Percentiles rank a stretch among this genome's conserved stretches.
Evolutionary conservation across 2,888 invertebrate species (phyloP).

Genomic region (Orthosia gothica): DNA sequence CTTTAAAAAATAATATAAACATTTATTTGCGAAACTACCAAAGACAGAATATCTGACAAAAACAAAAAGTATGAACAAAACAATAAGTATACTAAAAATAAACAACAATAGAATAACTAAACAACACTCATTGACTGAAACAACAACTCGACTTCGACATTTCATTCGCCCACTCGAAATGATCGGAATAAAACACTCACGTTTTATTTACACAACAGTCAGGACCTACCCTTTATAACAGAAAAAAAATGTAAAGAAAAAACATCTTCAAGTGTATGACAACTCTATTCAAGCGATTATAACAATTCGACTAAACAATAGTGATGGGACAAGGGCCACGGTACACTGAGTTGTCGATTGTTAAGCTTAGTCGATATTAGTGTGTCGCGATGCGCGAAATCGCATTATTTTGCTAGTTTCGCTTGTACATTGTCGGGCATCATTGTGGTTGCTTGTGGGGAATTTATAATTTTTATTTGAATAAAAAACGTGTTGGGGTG

Average conservation of each 20-base stretch:
- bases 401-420: constrained; percentile 83
- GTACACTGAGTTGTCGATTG: constrained; percentile 67
- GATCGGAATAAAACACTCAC: constrained; percentile 62
- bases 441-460: constrained; percentile 53
- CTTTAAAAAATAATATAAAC: background rate
- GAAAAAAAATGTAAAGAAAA: constrained; percentile 51
- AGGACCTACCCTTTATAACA: constrained; percentile 55
- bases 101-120: constrained; percentile 52
- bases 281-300: constrained; percentile 67
- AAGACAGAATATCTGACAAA: constrained; percentile 20
- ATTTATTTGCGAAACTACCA: background rate
- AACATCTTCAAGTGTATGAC: constrained; percentile 65
- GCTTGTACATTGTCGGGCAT: constrained; percentile 65
- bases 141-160: constrained; percentile 62
- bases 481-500: constrained; percentile 45
- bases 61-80: constrained; percentile 18
- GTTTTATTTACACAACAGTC: constrained; percentile 64
- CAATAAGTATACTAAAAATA: constrained; percentile 29
- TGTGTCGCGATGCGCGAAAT: constrained; percentile 78
- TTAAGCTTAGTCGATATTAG: constrained; percentile 62
- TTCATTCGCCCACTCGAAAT: constrained; percentile 66
- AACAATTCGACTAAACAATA: constrained; percentile 68
- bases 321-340: constrained; percentile 60
- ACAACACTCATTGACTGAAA: constrained; percentile 55
- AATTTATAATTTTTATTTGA: constrained; percentile 48